Evolutionary conservation across 2,797 vertebrate genomes (phyloP).

Genomic region (Gymnodraco acuticeps): DNA sequence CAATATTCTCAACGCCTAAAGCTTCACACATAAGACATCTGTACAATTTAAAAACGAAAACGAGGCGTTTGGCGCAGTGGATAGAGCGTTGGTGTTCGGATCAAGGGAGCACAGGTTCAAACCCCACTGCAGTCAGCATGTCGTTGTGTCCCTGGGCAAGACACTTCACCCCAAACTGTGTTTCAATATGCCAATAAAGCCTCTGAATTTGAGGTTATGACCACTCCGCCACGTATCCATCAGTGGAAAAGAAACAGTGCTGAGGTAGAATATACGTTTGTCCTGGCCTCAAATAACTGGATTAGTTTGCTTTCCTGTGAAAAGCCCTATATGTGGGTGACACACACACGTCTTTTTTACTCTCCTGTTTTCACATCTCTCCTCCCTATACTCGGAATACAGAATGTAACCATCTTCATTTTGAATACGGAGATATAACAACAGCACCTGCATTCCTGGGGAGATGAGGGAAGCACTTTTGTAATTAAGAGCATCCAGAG

Average conservation of each 20-base stretch:
- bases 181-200: too few relatives aligned
- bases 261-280: background rate
- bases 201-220: background rate
- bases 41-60: too few relatives aligned
- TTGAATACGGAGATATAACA: constrained; percentile 27
- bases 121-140: too few relatives aligned
- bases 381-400: background rate
- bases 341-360: constrained; percentile 26
- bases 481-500: constrained; percentile 48
- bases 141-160: too few relatives aligned
- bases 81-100: too few relatives aligned
- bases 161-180: too few relatives aligned
- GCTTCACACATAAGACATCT: too few relatives aligned
- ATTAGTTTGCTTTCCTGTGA: constrained; percentile 17
- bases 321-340: background rate
- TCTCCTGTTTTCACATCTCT: background rate
- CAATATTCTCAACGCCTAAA: background rate
- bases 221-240: background rate
- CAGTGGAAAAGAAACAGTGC: background rate
- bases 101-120: too few relatives aligned
- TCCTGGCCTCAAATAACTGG: background rate
- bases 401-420: constrained; percentile 1
- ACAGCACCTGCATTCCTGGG: constrained; percentile 19
- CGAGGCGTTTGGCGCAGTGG: too few relatives aligned
- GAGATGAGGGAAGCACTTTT: constrained; percentile 41